A percentile compares a stretch with the other conserved stretches of the same genome.
These are phyloP conservation scores for Laupala kohalensis DNA, from an alignment of 1,140 invertebrate genomes.

Conservation along the genomic window DNA sequence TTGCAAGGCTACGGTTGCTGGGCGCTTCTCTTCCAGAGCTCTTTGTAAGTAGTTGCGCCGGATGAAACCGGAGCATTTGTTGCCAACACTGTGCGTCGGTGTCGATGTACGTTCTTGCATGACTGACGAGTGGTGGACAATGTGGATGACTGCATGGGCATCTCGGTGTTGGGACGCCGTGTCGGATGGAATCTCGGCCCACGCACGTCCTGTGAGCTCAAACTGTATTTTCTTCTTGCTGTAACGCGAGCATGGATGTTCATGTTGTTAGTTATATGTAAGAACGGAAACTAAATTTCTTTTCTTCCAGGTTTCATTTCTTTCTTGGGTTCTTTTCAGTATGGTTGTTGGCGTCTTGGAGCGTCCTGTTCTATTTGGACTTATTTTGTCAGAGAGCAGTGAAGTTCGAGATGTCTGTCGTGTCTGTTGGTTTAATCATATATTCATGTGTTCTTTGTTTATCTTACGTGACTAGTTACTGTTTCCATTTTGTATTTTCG, in stretches of 20 bases:
- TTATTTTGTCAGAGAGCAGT: no score
- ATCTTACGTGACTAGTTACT: neutral
- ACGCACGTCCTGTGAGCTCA: neutral
- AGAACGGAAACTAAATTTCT: neutral
- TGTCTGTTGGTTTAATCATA: neutral
- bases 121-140: neutral
- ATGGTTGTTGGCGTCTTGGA: neutral
- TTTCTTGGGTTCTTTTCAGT: neutral
- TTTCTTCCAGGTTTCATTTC: constrained; percentile 1
- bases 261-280: neutral
- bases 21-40: neutral
- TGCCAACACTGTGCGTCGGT: neutral
- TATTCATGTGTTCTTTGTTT: neutral
- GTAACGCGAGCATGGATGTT: neutral
- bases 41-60: neutral
- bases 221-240: neutral
- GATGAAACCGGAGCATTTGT: neutral
- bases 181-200: neutral
- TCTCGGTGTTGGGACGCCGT: neutral
- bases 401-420: neutral
- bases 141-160: neutral
- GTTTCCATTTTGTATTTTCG: neutral
- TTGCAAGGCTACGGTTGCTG: neutral
- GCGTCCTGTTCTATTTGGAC: neutral
- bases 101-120: neutral